A percentile compares a stretch with the other conserved stretches of the same genome.
These are phyloP conservation scores for Luperina testacea DNA, from an alignment of 2,888 invertebrate species.

Conservation along the genomic window DNA sequence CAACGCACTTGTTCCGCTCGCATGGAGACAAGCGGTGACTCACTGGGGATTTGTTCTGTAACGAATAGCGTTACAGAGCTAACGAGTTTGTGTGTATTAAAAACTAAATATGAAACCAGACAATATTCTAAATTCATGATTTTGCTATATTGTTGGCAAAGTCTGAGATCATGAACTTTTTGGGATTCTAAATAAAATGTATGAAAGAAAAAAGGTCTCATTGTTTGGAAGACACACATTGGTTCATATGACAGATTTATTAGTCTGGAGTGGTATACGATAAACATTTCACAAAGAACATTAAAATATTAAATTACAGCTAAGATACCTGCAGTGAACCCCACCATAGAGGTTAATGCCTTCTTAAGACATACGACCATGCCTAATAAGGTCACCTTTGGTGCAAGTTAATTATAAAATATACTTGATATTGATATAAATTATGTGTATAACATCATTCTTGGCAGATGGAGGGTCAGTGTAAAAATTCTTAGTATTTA, in stretches of 20 bases:
- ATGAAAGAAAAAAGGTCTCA: background rate
- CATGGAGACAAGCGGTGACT: conserved; percentile 69
- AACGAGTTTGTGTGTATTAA: conserved; percentile 27
- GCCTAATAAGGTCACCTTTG: conserved; percentile 44
- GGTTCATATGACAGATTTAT: conserved; percentile 35
- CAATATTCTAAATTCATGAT: conserved; percentile 4
- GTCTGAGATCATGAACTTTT: background rate
- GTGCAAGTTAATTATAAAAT: conserved; percentile 46
- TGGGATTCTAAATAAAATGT: background rate
- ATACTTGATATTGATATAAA: conserved; percentile 34
- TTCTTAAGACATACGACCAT: conserved; percentile 38
- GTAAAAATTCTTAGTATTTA: conserved; percentile 67
- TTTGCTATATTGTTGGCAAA: background rate
- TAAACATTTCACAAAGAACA: conserved; percentile 32
- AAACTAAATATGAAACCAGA: conserved; percentile 12
- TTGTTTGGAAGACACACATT: conserved; percentile 23
- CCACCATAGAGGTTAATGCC: conserved; percentile 48
- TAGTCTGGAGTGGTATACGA: conserved; percentile 19
- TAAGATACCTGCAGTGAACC: conserved; percentile 41
- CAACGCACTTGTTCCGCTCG: conserved; percentile 71
- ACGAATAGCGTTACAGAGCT: conserved; percentile 36
- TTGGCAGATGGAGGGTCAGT: conserved; percentile 51
- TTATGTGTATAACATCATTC: conserved; percentile 55
- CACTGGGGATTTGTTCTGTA: conserved; percentile 61
- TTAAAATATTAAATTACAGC: conserved; percentile 47